phyloP scores from a whole-genome alignment of 92 coral and sea anemone species.

The Epizoanthus ramosus region DNA sequence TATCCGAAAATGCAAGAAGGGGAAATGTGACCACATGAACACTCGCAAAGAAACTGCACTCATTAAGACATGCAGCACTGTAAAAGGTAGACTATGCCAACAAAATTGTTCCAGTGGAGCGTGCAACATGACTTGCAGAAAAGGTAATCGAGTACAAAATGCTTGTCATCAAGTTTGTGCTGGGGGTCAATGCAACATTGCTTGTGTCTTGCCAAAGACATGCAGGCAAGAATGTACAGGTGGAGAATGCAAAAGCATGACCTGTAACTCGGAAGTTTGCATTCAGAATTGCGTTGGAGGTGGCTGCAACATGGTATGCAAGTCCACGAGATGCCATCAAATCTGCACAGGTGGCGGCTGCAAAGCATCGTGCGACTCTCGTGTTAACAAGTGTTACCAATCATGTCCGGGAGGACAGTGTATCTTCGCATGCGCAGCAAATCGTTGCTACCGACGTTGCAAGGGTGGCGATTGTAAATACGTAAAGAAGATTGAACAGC shows the following conservation, averaged over 20 bases:
- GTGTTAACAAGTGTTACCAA: conserved; percentile 69
- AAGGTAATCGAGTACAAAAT: conserved; percentile 5
- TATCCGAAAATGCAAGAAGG: conserved; percentile 54
- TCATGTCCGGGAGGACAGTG: conserved; percentile 83
- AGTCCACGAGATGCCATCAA: conserved; percentile 74
- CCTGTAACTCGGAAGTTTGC: conserved; percentile 76
- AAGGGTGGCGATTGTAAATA: conserved; percentile 72
- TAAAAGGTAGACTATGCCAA: conserved; percentile 55
- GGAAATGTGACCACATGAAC: conserved; percentile 55
- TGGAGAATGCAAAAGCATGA: conserved; percentile 69
- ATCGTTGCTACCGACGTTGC: conserved; percentile 79
- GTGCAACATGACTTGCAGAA: conserved; percentile 62
- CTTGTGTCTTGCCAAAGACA: conserved; percentile 59
- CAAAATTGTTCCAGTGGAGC: conserved; percentile 73
- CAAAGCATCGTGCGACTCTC: conserved; percentile 68
- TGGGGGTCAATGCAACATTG: conserved; percentile 81
- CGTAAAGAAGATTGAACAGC: conserved; percentile 52
- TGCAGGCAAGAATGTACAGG: conserved; percentile 88
- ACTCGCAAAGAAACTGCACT: conserved; percentile 23
- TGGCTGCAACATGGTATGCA: conserved; percentile 83
- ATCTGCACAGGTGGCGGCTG: conserved; percentile 84
- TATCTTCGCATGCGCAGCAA: conserved; percentile 68
- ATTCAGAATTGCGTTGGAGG: conserved; percentile 85
- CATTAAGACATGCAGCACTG: conserved; percentile 62
- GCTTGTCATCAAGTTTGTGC: conserved; percentile 75